Evolutionary conservation across 2,797 vertebrate genomes (phyloP).

Genomic region (Gallinago stenura): DNA sequence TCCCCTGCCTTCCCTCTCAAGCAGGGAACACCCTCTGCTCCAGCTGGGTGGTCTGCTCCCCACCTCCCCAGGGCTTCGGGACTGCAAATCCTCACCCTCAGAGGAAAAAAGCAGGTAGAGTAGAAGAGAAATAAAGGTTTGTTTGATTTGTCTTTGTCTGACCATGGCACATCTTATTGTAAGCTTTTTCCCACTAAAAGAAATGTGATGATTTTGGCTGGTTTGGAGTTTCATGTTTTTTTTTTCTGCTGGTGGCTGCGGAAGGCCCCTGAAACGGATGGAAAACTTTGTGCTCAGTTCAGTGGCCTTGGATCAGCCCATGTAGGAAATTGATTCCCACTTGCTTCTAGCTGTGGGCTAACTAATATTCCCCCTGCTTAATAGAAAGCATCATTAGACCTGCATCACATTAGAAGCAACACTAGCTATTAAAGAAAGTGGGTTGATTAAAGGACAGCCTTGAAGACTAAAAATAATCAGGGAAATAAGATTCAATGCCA

Average conservation of each 20-base stretch:
- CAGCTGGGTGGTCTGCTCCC: no score
- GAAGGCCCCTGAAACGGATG: background rate
- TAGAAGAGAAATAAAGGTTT: background rate
- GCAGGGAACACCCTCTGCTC: background rate
- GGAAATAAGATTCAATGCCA: background rate
- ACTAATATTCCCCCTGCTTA: background rate
- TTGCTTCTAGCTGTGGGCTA: background rate
- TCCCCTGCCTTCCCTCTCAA: background rate
- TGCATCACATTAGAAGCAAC: background rate
- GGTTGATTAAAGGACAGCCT: background rate
- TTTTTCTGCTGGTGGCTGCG: background rate
- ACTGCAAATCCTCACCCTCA: background rate
- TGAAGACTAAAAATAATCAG: constrained; percentile 22
- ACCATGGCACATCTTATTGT: background rate
- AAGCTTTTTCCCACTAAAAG: background rate
- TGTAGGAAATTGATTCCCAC: background rate
- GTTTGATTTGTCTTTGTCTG: background rate
- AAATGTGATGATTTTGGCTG: background rate
- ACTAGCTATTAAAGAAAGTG: background rate
- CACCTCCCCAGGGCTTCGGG: rapidly evolving
- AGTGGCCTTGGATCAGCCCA: background rate
- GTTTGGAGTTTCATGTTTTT: background rate
- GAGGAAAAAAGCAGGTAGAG: background rate
- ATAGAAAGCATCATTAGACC: background rate
- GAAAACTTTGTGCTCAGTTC: background rate